These are phyloP conservation scores for Slavum lentiscoides DNA, from an alignment of 2,888 invertebrate genomes.

Conservation along the genomic window DNA sequence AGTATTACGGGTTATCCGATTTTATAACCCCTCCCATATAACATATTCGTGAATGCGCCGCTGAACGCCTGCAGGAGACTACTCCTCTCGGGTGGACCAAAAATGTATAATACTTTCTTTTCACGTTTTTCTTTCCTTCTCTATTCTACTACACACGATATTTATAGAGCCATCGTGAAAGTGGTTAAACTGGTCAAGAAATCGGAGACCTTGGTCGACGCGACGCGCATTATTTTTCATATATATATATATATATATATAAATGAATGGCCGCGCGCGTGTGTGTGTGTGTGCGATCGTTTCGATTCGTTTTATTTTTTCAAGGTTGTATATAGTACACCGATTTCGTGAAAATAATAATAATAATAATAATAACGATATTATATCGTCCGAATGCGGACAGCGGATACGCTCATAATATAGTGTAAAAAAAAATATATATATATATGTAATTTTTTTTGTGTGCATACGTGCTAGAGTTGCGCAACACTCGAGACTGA, in stretches of 20 bases:
- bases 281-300: neutral
- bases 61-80: too few species aligned
- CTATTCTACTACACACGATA: neutral
- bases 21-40: too few species aligned
- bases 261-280: constrained; percentile 9
- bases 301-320: constrained; percentile 22
- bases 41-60: too few species aligned
- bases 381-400: too few species aligned
- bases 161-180: constrained; percentile 40
- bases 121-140: constrained; percentile 37
- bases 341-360: neutral
- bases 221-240: too few species aligned
- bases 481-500: neutral
- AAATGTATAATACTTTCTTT: constrained; percentile 54
- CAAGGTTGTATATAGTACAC: constrained; percentile 23
- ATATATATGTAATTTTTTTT: too few species aligned
- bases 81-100: too few species aligned
- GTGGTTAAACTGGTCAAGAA: constrained; percentile 53
- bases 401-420: too few species aligned
- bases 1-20: too few species aligned
- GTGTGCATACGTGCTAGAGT: neutral
- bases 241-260: constrained; percentile 8
- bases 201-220: constrained; percentile 41
- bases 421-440: too few species aligned
- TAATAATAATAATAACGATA: neutral